Evolutionary conservation across 2,888 invertebrate genomes (phyloP).

Genomic region (Tenthredo distinguenda): DNA sequence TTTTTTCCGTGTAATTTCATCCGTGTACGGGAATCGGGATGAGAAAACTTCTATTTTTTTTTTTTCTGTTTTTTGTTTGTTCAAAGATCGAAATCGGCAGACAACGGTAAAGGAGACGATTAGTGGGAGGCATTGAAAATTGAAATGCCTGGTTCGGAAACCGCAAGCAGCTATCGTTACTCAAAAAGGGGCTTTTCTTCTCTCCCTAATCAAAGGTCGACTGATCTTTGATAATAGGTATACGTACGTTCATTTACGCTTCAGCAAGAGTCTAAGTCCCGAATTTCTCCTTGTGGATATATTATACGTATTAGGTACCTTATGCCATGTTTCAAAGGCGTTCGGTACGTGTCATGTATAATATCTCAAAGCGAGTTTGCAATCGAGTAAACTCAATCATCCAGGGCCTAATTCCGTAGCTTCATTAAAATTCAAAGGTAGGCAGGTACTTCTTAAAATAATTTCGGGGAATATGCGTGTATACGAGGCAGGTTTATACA

Average conservation of each 20-base stretch:
- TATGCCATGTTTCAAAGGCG: background rate
- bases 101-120: background rate
- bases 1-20: background rate
- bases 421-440: conserved; percentile 11
- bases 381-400: conserved; percentile 15
- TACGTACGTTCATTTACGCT: background rate
- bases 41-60: background rate
- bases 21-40: background rate
- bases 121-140: background rate
- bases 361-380: background rate
- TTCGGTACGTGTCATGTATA: background rate
- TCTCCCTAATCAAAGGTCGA: background rate
- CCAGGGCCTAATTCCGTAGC: background rate
- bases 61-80: background rate
- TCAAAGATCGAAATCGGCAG: background rate
- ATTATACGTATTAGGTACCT: background rate
- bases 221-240: background rate
- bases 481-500: background rate
- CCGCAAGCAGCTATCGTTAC: too few relatives aligned
- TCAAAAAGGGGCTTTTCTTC: background rate
- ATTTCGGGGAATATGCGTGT: background rate
- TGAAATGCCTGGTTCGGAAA: background rate
- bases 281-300: background rate
- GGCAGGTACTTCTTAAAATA: background rate
- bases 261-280: background rate